phyloP scores from a whole-genome alignment of 2,888 invertebrate species.

The Meteorus colon region DNA sequence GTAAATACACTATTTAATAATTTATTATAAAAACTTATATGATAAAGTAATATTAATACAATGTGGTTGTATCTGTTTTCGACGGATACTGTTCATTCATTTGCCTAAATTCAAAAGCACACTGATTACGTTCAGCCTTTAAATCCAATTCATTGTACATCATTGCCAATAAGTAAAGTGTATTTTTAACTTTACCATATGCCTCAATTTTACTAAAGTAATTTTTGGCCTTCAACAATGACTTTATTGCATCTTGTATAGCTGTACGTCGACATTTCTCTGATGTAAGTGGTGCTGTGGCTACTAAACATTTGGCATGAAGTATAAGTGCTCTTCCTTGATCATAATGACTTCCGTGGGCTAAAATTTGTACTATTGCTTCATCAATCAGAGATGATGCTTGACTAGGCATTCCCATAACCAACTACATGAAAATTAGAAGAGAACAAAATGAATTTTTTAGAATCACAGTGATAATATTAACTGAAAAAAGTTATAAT shows the following conservation, averaged over 20 bases:
- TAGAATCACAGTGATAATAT: neutral
- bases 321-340: conserved; percentile 84
- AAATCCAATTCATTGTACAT: conserved; percentile 85
- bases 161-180: conserved; percentile 78
- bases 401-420: conserved; percentile 85
- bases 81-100: conserved; percentile 80
- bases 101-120: conserved; percentile 86
- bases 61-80: conserved; percentile 7
- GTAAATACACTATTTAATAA: neutral
- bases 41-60: conserved; percentile 2
- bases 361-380: conserved; percentile 82
- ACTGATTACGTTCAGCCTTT: conserved; percentile 84
- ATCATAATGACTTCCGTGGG: conserved; percentile 88
- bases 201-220: conserved; percentile 86
- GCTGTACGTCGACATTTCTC: conserved; percentile 74
- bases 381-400: conserved; percentile 82
- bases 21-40: conserved; percentile 9
- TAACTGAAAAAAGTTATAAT: neutral
- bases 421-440: conserved; percentile 74
- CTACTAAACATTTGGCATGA: conserved; percentile 86
- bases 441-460: neutral
- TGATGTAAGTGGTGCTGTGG: conserved; percentile 76
- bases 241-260: conserved; percentile 77
- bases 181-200: conserved; percentile 83
- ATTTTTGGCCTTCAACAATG: conserved; percentile 80